phyloP scores from a whole-genome alignment of 2,797 vertebrate species.

The Centropyge bicolor region DNA sequence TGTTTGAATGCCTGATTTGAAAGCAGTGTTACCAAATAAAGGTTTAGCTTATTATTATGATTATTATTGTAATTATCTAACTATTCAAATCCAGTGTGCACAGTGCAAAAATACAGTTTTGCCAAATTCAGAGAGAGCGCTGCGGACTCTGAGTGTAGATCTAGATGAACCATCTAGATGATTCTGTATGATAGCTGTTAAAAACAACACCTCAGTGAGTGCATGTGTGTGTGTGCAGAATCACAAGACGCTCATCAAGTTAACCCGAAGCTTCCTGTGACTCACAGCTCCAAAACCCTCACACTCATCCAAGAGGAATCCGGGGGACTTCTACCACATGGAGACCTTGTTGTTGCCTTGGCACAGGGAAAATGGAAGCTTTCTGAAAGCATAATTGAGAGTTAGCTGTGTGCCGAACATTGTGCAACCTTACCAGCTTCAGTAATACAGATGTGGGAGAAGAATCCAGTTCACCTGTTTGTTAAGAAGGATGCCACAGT shows the following conservation, averaged over 20 bases:
- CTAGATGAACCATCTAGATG: neutral
- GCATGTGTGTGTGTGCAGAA: conserved; percentile 27
- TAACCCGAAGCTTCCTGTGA: conserved; percentile 81
- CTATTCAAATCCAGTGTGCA: neutral
- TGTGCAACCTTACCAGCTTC: neutral
- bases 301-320: conserved; percentile 81
- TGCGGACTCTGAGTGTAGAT: neutral
- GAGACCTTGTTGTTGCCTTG: conserved; percentile 37
- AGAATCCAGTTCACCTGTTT: conserved; percentile 22
- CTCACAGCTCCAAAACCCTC: conserved; percentile 69
- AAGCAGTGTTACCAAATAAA: neutral
- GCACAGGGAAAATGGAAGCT: conserved; percentile 3
- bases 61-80: neutral
- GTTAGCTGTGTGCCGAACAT: neutral
- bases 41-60: neutral
- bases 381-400: conserved; percentile 19
- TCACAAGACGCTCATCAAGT: conserved; percentile 44
- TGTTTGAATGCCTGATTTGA: neutral
- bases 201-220: neutral
- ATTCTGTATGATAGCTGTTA: neutral
- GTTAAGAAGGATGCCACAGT: neutral
- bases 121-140: neutral
- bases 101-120: neutral
- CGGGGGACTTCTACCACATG: conserved; percentile 73
- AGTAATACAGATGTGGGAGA: neutral